Evolutionary conservation across 2,797 vertebrate genomes (phyloP).

Genomic region (Emys orbicularis): DNA sequence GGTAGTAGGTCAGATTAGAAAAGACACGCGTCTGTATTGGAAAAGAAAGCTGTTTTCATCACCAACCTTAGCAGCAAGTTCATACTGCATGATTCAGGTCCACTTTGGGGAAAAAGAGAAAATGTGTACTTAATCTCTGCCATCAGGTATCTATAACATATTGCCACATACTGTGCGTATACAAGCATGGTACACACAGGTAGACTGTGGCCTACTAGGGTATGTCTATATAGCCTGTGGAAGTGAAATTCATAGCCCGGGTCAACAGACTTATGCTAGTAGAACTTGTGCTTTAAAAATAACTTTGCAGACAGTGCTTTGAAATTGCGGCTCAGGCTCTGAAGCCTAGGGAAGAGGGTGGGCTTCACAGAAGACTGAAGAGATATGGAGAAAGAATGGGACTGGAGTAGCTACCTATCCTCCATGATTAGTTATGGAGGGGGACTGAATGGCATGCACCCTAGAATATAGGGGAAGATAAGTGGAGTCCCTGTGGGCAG

Average conservation of each 20-base stretch:
- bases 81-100: neutral
- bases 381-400: neutral
- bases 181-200: neutral
- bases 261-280: too few species aligned
- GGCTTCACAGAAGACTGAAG: neutral
- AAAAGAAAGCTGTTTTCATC: neutral
- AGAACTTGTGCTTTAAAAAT: too few species aligned
- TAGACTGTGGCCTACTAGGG: neutral
- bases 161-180: neutral
- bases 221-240: too few species aligned
- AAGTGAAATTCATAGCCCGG: too few species aligned
- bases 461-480: neutral
- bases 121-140: neutral
- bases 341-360: conserved; percentile 4
- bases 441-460: neutral
- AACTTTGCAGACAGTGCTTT: too few species aligned
- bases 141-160: neutral
- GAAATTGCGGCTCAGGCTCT: neutral
- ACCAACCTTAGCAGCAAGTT: neutral
- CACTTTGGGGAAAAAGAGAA: neutral
- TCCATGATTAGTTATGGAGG: neutral
- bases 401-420: neutral
- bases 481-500: neutral
- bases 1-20: neutral
- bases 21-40: neutral